These are phyloP conservation scores for Saturnia japonica DNA, from an alignment of 2,888 invertebrate species.

Conservation along the genomic window DNA sequence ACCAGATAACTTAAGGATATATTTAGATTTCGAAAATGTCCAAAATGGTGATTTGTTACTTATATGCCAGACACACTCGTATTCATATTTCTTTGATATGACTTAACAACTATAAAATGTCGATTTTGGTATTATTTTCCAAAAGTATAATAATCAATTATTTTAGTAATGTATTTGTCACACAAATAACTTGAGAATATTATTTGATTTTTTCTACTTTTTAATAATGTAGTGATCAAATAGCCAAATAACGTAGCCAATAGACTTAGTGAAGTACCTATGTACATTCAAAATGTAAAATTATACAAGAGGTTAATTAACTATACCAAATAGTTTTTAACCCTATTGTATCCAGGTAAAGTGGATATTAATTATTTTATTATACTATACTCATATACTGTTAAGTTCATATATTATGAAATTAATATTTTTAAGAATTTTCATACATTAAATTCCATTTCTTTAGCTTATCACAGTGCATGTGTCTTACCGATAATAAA, in stretches of 20 bases:
- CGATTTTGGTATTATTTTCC: not conserved
- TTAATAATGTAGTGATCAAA: not conserved
- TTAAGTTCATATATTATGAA: too few species aligned
- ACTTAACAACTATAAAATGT: not conserved
- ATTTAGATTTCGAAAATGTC: not conserved
- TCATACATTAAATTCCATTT: not conserved
- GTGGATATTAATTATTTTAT: not conserved
- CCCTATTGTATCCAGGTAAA: not conserved
- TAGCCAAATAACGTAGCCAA: not conserved
- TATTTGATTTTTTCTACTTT: not conserved
- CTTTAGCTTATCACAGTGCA: not conserved
- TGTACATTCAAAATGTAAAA: not conserved
- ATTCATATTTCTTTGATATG: not conserved
- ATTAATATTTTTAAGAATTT: too few species aligned
- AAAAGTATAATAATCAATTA: not conserved
- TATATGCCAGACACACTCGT: conserved; percentile 12
- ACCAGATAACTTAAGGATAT: not conserved
- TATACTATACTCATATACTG: too few species aligned
- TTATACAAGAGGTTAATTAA: not conserved
- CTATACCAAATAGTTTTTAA: too few species aligned
- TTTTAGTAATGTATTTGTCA: not conserved
- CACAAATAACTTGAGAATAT: not conserved
- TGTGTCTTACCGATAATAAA: not conserved
- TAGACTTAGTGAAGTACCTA: not conserved
- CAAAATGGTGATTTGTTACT: conserved; percentile 1